Percentiles rank a stretch among this genome's conserved stretches.
These are phyloP conservation scores for Zaprionus gabonicus DNA, from an alignment of 1,140 invertebrate genomes.

Conservation along the genomic window DNA sequence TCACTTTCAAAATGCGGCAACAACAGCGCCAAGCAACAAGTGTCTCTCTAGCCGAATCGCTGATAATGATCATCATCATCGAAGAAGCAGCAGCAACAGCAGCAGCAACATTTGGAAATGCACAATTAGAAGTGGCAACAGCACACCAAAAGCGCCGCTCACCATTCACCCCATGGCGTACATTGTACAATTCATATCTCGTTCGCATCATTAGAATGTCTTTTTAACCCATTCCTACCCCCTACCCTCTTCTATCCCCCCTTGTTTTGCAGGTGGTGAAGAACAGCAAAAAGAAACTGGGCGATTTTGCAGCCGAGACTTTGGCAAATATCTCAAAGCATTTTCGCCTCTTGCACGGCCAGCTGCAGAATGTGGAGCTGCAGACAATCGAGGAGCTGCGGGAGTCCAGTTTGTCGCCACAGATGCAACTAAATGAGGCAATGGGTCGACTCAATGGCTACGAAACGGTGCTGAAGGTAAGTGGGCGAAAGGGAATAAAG, in stretches of 20 bases:
- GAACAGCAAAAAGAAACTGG: slow-evolving; percentile 48
- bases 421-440: slow-evolving; percentile 55
- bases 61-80: slow-evolving; percentile 73
- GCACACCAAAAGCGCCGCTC: slow-evolving; percentile 13
- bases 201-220: slow-evolving; percentile 65
- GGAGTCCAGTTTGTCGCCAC: slow-evolving; percentile 53
- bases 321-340: slow-evolving; percentile 48
- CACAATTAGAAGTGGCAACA: slow-evolving; percentile 64
- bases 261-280: slow-evolving; percentile 57
- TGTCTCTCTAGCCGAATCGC: slow-evolving; percentile 7
- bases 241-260: not conserved
- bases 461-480: slow-evolving; percentile 57
- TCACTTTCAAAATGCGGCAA: slow-evolving; percentile 70
- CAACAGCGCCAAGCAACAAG: slow-evolving; percentile 26
- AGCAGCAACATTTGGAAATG: slow-evolving; percentile 60
- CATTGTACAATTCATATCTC: slow-evolving; percentile 8
- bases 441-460: slow-evolving; percentile 52
- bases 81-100: slow-evolving; percentile 37
- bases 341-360: slow-evolving; percentile 68
- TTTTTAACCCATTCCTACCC: slow-evolving; percentile 29
- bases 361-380: slow-evolving; percentile 67
- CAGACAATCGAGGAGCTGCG: slow-evolving; percentile 59
- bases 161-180: slow-evolving; percentile 51
- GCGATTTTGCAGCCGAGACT: slow-evolving; percentile 60
- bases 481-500: not conserved